phyloP scores from a whole-genome alignment of 2,113 vertebrate species.

The Gallinago undulata region DNA sequence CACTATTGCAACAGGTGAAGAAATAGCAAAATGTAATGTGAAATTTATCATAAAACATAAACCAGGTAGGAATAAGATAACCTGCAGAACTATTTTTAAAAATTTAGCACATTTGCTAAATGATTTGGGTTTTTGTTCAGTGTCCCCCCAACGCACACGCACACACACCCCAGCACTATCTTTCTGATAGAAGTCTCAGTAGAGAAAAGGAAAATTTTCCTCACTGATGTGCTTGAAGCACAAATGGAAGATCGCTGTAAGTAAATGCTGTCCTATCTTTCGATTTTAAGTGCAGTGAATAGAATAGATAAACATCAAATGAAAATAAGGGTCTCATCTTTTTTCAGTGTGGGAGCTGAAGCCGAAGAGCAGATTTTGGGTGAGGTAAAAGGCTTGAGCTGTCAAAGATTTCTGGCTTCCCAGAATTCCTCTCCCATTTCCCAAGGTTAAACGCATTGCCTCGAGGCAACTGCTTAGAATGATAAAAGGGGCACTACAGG shows the following conservation, averaged over 20 bases:
- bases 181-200: constrained; percentile 6
- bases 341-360: constrained; percentile 50
- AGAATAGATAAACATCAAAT: constrained; percentile 71
- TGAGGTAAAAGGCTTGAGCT: constrained; percentile 68
- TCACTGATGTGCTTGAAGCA: constrained; percentile 4
- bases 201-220: neutral
- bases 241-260: constrained; percentile 48
- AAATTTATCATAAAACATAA: constrained; percentile 40
- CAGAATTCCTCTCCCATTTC: constrained; percentile 78
- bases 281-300: constrained; percentile 52
- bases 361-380: constrained; percentile 57
- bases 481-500: constrained; percentile 80
- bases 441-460: constrained; percentile 83
- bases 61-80: neutral
- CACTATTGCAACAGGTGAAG: constrained; percentile 7
- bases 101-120: neutral
- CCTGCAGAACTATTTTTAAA: neutral
- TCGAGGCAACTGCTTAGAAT: constrained; percentile 80
- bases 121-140: neutral
- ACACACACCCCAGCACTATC: neutral
- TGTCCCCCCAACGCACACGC: neutral
- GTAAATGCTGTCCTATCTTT: constrained; percentile 30
- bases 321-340: constrained; percentile 60
- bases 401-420: constrained; percentile 71
- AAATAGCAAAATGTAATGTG: neutral